Percentiles rank a stretch among this genome's conserved stretches.
phyloP scores from a whole-genome alignment of 2,113 vertebrate species.

The Corythornis cristatus region DNA sequence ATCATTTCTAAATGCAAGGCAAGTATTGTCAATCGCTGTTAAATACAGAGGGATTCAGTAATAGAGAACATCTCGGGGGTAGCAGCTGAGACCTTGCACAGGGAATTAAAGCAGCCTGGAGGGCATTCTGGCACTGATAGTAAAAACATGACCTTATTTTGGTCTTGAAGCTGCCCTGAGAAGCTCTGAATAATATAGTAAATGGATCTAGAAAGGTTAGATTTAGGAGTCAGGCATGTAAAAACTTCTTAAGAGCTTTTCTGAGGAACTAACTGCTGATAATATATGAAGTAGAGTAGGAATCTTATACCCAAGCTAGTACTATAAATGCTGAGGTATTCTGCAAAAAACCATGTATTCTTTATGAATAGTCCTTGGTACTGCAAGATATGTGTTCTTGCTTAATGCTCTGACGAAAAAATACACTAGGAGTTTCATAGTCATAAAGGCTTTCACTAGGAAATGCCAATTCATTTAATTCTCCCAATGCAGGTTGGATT shows the following conservation, averaged over 20 bases:
- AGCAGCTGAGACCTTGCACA: neutral
- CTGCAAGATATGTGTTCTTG: neutral
- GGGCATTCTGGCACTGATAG: neutral
- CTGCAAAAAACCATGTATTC: constrained; percentile 13
- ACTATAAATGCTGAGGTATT: neutral
- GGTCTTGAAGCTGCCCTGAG: neutral
- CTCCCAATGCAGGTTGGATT: neutral
- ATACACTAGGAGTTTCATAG: neutral
- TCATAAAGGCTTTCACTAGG: neutral
- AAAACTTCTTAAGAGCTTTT: constrained; percentile 30
- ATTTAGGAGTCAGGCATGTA: constrained; percentile 14
- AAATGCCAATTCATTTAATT: neutral
- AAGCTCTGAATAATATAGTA: neutral
- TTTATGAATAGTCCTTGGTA: constrained; percentile 22
- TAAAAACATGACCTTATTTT: constrained; percentile 7
- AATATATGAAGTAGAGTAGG: neutral
- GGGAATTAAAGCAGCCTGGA: neutral
- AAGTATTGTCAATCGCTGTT: neutral
- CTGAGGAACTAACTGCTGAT: constrained; percentile 3
- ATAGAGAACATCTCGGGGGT: neutral
- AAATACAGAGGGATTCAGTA: accelerated
- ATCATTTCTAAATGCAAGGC: neutral
- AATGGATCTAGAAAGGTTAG: constrained; percentile 5
- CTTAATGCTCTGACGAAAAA: constrained; percentile 15
- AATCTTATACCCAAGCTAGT: neutral